Evolutionary conservation across 2,888 invertebrate genomes (phyloP), one percentile per base, ranked within the genome.

Genomic region (Flabesymbios commensalis): DNA sequence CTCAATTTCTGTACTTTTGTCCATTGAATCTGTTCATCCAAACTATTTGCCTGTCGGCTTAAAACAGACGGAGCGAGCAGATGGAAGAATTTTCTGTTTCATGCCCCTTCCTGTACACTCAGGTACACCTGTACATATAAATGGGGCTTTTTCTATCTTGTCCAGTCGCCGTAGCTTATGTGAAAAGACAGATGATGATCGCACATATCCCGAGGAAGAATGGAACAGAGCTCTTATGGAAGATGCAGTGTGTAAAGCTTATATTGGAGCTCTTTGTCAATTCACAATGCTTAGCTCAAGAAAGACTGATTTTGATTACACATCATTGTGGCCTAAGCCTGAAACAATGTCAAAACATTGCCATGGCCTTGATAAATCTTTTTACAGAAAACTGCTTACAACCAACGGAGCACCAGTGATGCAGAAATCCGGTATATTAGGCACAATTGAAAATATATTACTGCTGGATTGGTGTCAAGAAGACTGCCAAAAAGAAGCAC

Each of bases 121-220:
- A 33, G 54, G 54, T 10, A 64, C 78, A 33, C 74, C 74, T 3
- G 70, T 78, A 29, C 76, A 78, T 55, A 63, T 79, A 4, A 79
- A 78, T 59, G 76, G 73, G 1, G 67, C 68, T 26, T 80, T 80
- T 66, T 72, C 76, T 1, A 68, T 79, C 1, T 70, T 71, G n/a
- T 70, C 75, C 10, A 73, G 75, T 57, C 59, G 80, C 28, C 64
- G 73, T 19, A 59, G 67, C 19, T 65, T 79, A 5, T 58, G 56
- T 10, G 65, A 65, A 29, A 56, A 52, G 32, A 71, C 73, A n/a
- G 69, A 69, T 22, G 78, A 78, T 59, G 78, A 78, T 63, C 75
- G 70, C 43, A 19, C 45, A 5, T 61, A 56, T 31, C 14, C 39
- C 7, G 53, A 54, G 49, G 63, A 57, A 5, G 61, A 66, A 31